Percentiles rank a stretch among this genome's conserved stretches.
Conservation (phyloP, 2,113 vertebrate species). For the Corythaixoides concolor region DNA sequence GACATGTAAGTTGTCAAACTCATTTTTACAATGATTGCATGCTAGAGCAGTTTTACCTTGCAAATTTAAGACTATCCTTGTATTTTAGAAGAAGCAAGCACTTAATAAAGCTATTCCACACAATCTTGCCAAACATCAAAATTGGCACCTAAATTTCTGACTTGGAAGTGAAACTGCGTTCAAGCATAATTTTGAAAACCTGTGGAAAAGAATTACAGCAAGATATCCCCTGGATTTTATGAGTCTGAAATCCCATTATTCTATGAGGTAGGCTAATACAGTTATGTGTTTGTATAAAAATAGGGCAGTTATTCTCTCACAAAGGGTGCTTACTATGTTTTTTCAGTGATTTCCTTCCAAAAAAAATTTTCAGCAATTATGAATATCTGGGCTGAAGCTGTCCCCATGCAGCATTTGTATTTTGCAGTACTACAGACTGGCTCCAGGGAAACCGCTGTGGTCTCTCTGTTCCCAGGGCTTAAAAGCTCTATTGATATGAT, state of each 20-base stretch:
- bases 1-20: background rate
- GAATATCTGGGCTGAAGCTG: background rate
- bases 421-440: slow-evolving; percentile 17
- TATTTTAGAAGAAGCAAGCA: background rate
- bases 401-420: background rate
- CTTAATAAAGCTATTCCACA: background rate
- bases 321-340: background rate
- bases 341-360: background rate
- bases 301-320: background rate
- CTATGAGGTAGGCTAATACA: background rate
- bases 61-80: background rate
- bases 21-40: background rate
- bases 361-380: background rate
- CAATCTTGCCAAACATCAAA: background rate
- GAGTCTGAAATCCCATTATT: background rate
- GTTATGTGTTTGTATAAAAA: background rate
- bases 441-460: slow-evolving; percentile 33
- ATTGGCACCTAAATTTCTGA: background rate
- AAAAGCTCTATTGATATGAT: slow-evolving; percentile 7
- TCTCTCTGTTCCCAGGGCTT: background rate
- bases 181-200: background rate
- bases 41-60: background rate
- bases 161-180: background rate
- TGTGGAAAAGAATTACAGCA: background rate
- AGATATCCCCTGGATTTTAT: background rate